Conservation (phyloP, 2,113 vertebrate species). For the Urocynchramus pylzowi region DNA sequence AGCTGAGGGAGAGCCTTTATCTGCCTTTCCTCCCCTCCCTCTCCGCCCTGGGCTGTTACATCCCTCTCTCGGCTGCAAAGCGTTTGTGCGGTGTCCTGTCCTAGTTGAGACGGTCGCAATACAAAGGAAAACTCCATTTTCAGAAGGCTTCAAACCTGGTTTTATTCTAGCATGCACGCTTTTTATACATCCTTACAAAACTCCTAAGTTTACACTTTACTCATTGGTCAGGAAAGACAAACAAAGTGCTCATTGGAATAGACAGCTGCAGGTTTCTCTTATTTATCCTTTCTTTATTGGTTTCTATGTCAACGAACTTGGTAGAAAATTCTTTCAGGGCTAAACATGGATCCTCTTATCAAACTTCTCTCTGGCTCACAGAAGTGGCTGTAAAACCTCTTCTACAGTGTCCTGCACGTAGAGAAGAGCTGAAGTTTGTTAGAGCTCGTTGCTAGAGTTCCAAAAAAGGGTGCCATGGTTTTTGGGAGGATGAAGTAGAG, state of each 20-base stretch:
- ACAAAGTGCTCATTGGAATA: background rate
- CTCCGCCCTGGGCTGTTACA: background rate
- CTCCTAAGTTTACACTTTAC: background rate
- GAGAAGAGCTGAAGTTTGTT: background rate
- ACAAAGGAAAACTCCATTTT: background rate
- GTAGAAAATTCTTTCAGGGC: background rate
- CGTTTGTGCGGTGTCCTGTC: rapidly evolving
- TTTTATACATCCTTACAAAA: background rate
- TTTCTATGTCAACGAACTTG: background rate
- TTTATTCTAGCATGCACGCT: background rate
- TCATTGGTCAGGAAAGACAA: background rate
- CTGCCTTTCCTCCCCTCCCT: background rate
- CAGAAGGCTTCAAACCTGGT: background rate
- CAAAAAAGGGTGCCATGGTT: background rate
- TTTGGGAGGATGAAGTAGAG: background rate
- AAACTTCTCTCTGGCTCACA: background rate
- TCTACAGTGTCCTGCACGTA: rapidly evolving
- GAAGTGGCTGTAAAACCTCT: background rate
- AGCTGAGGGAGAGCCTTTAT: background rate
- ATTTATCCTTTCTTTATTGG: background rate
- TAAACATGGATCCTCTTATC: background rate
- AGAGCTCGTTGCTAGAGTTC: background rate
- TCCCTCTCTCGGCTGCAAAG: background rate
- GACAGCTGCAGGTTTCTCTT: background rate
- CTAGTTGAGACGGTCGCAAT: background rate